phyloP scores from a whole-genome alignment of 2,797 vertebrate species.

The Enteromius treurensis region DNA sequence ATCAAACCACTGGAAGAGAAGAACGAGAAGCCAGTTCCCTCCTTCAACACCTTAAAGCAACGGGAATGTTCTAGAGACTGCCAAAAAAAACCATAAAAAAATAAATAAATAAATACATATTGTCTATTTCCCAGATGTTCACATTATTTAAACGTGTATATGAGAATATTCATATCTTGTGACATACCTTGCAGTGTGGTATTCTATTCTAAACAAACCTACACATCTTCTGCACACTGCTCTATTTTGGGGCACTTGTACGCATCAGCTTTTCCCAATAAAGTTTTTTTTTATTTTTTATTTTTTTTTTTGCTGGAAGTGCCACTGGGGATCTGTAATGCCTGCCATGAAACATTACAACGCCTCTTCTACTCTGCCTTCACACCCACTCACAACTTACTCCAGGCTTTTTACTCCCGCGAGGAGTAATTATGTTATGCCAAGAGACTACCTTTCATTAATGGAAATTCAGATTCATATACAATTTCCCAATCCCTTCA shows the following conservation, averaged over 20 bases:
- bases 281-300: not conserved
- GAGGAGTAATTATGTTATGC: constrained; percentile 19
- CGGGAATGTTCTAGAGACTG: not conserved
- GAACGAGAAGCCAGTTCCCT: not conserved
- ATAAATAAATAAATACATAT: too few species aligned
- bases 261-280: constrained; percentile 22
- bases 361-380: constrained; percentile 19
- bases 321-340: constrained; percentile 29
- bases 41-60: not conserved
- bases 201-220: not conserved
- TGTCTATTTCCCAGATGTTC: too few species aligned
- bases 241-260: constrained; percentile 1
- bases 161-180: not conserved
- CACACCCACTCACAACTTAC: constrained; percentile 19
- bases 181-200: not conserved
- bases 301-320: not conserved
- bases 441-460: constrained; percentile 32
- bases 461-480: not conserved
- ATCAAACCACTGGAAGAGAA: not conserved
- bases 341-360: constrained; percentile 33
- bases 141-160: too few species aligned
- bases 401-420: constrained; percentile 22
- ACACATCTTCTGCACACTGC: not conserved
- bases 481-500: not conserved
- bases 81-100: too few species aligned